Evolutionary conservation across 2,888 invertebrate genomes (phyloP), one percentile per base, ranked within the genome.

Genomic region (Pandemis cinnamomeana): DNA sequence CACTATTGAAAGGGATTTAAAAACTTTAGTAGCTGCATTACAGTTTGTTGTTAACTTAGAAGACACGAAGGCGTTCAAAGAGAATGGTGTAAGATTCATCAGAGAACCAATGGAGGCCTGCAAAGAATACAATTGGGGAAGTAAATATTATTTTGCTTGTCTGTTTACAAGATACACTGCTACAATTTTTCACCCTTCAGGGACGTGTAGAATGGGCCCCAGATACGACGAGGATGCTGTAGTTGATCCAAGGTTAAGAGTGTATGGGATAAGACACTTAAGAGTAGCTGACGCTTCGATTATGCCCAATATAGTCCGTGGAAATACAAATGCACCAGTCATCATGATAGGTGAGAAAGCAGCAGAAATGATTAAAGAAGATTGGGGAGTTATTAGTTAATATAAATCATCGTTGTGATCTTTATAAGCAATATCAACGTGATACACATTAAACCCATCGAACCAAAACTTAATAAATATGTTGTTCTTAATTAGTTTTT

Each of bases 311-410:
- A 96, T 98, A 69, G 95, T 97, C 6, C 96, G 97, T 78, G 97
- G 96, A 0, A 98, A 98, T 85, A 97, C 97, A 0, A 97, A 97
- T 84, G 98, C 97, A 0, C 96, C 97, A 0, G 95, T 95, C 0
- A 96, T 98, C 27, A 98, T 98, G 98, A 97, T 98, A 67, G 98
- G 96, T 0, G 98, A 98, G 66, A 91, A 91, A 78, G 86, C 82
- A 1, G 83, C 91, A 11, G 87, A 90, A 78, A 87, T 91, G 84
- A 86, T 91, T 1, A 91, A 91, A 77, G 85, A 88, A 77, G 89
- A 90, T 77, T 91, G 91, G 91, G 75, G 78, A 62, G 75, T 27
- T 27, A 27, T 4, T 10, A 27, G 27, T 58, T 27, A 58, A 5
- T 5, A 11, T 2, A 58, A 5, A 5, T 58, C 8, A 8, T 15